Evolutionary conservation across 1,140 invertebrate species (phyloP).

Genomic region (Pseudomyrmex gracilis): DNA sequence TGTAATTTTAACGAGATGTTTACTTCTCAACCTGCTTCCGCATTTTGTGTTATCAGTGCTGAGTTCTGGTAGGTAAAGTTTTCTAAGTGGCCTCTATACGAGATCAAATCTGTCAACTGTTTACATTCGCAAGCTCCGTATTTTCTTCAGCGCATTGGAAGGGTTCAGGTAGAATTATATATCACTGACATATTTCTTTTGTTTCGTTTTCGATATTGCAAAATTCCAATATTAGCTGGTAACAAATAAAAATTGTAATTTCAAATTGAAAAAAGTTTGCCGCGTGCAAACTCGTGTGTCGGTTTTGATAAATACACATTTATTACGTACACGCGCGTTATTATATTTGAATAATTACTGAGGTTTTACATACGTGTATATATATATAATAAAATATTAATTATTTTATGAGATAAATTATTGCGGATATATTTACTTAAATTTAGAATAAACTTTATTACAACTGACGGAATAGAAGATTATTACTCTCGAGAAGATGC

Average conservation of each 20-base stretch:
- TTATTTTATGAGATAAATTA: neutral
- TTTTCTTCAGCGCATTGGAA: slow-evolving; percentile 10
- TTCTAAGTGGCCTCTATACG: slow-evolving; percentile 31
- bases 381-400: too few relatives aligned
- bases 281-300: neutral
- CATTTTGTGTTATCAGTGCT: neutral
- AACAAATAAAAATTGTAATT: slow-evolving; percentile 21
- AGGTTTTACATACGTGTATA: neutral
- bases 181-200: slow-evolving; percentile 21
- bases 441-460: slow-evolving; percentile 31
- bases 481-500: slow-evolving; percentile 54
- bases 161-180: slow-evolving; percentile 24
- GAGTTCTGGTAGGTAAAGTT: slow-evolving; percentile 42
- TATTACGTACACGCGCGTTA: neutral
- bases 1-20: slow-evolving; percentile 40
- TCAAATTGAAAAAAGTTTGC: neutral
- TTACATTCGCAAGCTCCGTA: slow-evolving; percentile 27
- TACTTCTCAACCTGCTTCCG: slow-evolving; percentile 12
- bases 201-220: neutral
- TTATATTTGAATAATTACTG: slow-evolving; percentile 13
- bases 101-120: slow-evolving; percentile 46
- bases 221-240: slow-evolving; percentile 10
- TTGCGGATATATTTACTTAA: slow-evolving; percentile 6
- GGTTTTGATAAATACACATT: neutral
- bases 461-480: slow-evolving; percentile 18